phyloP scores from a whole-genome alignment of 2,797 vertebrate genomes.

The Cheirogaleus major region DNA sequence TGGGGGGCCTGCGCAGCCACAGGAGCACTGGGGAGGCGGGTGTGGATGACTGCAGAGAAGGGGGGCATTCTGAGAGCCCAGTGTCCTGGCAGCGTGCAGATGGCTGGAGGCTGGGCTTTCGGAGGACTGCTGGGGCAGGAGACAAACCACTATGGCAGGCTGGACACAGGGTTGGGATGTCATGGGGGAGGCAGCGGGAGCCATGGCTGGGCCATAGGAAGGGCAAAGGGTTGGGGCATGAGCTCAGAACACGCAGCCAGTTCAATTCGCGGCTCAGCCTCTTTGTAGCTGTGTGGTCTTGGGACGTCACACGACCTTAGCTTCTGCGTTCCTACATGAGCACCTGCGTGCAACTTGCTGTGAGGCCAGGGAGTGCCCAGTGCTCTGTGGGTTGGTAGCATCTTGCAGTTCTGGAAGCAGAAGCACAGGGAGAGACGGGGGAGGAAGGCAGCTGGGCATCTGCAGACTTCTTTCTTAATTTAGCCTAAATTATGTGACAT shows the following conservation, averaged over 20 bases:
- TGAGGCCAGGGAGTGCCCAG: background rate
- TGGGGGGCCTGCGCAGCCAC: too few relatives aligned
- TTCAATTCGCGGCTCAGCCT: background rate
- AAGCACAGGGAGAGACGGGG: background rate
- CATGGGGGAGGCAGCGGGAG: too few relatives aligned
- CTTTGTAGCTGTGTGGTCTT: background rate
- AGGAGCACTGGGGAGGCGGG: background rate
- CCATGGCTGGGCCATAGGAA: rapidly evolving
- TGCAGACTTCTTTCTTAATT: background rate
- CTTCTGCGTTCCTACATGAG: background rate
- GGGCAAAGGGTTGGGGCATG: background rate
- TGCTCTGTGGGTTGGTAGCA: background rate
- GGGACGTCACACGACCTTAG: rapidly evolving
- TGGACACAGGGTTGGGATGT: background rate
- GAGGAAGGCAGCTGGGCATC: background rate
- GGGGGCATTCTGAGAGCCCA: background rate
- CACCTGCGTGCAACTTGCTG: background rate
- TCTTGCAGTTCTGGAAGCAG: background rate
- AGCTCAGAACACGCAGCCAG: background rate
- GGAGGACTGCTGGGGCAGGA: background rate
- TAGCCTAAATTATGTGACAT: rapidly evolving
- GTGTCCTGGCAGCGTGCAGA: rapidly evolving
- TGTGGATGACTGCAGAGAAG: background rate
- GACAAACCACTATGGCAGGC: background rate
- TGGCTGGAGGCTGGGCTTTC: background rate